Conservation (phyloP, 2,888 invertebrate species). For the Melikaiella ostensackeni region DNA sequence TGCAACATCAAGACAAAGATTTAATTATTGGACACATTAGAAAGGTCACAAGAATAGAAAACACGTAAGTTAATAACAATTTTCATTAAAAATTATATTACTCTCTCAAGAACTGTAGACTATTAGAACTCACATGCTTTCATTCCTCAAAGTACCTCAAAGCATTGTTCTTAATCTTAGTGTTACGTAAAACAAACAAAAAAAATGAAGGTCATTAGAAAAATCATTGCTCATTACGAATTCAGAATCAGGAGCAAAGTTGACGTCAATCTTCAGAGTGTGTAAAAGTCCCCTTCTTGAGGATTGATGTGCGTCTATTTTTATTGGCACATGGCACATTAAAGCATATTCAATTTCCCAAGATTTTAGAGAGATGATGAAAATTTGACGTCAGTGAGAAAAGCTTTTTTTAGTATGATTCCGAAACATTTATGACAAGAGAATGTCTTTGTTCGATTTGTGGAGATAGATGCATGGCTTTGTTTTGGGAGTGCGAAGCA, state of each 20-base stretch:
- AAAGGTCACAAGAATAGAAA: background rate
- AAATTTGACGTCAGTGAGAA: background rate
- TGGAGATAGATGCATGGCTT: constrained; percentile 11
- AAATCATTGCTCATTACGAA: constrained; percentile 15
- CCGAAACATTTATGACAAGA: background rate
- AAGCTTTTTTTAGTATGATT: background rate
- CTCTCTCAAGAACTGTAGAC: background rate
- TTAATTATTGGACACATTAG: background rate
- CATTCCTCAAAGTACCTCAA: background rate
- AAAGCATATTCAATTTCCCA: background rate
- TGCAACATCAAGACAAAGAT: background rate
- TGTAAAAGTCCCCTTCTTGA: background rate
- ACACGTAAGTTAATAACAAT: background rate
- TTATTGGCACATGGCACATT: background rate
- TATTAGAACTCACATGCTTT: background rate
- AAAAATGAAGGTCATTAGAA: constrained; percentile 29
- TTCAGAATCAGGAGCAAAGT: constrained; percentile 1
- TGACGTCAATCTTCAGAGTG: background rate
- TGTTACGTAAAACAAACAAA: constrained; percentile 30
- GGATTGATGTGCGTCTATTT: background rate
- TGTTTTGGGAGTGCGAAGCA: constrained; percentile 29
- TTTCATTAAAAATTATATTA: background rate
- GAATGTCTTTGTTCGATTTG: background rate
- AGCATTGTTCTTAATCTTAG: constrained; percentile 8
- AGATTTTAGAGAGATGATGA: background rate